Base-by-base conservation (phyloP, 2,888 invertebrate genomes). In the Rapana venosa region DNA sequence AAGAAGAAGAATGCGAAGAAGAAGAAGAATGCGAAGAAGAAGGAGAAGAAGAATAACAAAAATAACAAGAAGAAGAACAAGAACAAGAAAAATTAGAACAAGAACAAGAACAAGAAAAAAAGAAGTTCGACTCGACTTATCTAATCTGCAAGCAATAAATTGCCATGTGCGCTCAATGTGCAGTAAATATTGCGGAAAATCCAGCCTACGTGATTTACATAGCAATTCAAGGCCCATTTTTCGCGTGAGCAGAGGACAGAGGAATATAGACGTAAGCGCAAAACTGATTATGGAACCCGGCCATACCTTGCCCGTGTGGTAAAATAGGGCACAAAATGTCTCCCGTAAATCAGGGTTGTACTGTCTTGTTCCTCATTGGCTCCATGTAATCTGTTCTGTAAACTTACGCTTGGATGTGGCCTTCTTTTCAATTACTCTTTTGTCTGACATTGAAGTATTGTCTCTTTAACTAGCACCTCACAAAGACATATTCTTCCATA, bases 201-300 rank as follows among this genome's bases (percentile, higher is more conserved):
- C 83, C 20, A 83, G 35, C 83, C 32, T 35, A 83, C 26, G 26
- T 83, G 83, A 83, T 83, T 83, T 83, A 83, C 83, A 83, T 35
- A 36, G 35, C 47, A 15, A 26, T 83, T 47, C 83, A 83, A 47
- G 26, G 36, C 35, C 47, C 47, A 83, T 83, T 83, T 83, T 47
- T 35, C 83, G 83, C 83, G 22, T 47, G 83, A 83, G 83, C 26
- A 47, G 83, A 47, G 32, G 83, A 83, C 11, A 83, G 20, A 17
- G 36, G 83, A 83, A 83, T 36, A 47, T 83, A 1, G 83, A 83
- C 26, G 26, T 47, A 83, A 83, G 36, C 83, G 36, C 15, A 47
- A 47, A 83, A 36, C 47, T 47, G 47, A 47, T 47, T 47, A 47
- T 47, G 47, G 47, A 47, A 47, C 47, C 47, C 47, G 4, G 47